phyloP scores from a whole-genome alignment of 2,888 invertebrate genomes.

The Spisula subtruncata region DNA sequence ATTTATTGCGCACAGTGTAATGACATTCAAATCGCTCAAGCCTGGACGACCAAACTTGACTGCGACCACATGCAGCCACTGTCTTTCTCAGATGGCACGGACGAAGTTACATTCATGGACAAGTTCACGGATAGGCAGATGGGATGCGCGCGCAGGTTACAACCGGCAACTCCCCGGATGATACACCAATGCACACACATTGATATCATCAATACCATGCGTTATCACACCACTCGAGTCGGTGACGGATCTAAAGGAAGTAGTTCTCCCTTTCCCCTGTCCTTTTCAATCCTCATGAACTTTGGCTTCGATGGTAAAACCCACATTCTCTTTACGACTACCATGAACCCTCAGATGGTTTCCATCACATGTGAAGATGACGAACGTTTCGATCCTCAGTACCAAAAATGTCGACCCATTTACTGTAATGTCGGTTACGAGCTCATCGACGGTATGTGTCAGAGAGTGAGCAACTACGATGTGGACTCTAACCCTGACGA shows the following conservation, averaged over 20 bases:
- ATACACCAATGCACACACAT: slow-evolving; percentile 63
- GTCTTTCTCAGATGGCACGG: slow-evolving; percentile 62
- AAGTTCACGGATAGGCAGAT: slow-evolving; percentile 50
- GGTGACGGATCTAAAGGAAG: slow-evolving; percentile 52
- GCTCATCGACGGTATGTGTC: slow-evolving; percentile 71
- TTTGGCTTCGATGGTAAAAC: slow-evolving; percentile 84
- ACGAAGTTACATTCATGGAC: slow-evolving; percentile 63
- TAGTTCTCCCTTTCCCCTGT: slow-evolving; percentile 75
- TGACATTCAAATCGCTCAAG: slow-evolving; percentile 55
- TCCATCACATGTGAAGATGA: slow-evolving; percentile 65
- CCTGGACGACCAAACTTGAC: slow-evolving; percentile 75
- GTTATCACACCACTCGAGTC: slow-evolving; percentile 53
- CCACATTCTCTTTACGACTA: slow-evolving; percentile 80
- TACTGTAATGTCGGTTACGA: slow-evolving; percentile 72
- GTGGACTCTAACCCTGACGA: slow-evolving; percentile 51
- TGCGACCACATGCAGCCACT: slow-evolving; percentile 73
- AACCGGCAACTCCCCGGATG: slow-evolving; percentile 58
- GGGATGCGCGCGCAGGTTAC: slow-evolving; percentile 61
- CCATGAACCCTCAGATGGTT: slow-evolving; percentile 44
- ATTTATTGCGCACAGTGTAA: slow-evolving; percentile 81
- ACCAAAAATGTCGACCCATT: slow-evolving; percentile 73
- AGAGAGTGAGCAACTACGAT: slow-evolving; percentile 41
- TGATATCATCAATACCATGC: slow-evolving; percentile 41
- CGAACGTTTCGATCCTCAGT: slow-evolving; percentile 75
- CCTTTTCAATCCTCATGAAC: slow-evolving; percentile 83